A percentile compares a stretch with the other conserved stretches of the same genome.
These are phyloP conservation scores for Kryphioiulus occultus DNA, from an alignment of 2,888 invertebrate species.

Conservation along the genomic window DNA sequence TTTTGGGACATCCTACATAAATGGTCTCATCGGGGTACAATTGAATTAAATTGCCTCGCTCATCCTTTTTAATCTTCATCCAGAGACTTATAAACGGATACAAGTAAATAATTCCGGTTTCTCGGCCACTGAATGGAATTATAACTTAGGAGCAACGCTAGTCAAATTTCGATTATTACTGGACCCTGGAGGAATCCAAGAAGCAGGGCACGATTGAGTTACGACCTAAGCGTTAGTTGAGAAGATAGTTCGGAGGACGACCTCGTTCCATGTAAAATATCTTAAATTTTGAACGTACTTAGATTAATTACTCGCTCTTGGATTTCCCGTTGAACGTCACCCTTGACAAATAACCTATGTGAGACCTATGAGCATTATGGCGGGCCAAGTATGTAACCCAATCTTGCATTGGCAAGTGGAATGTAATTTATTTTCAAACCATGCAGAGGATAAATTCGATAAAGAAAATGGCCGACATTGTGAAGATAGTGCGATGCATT, in stretches of 20 bases:
- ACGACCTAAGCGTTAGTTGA: neutral
- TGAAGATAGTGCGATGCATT: neutral
- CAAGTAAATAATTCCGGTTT: neutral
- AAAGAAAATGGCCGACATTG: neutral
- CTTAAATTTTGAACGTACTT: neutral
- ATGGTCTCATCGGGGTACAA: neutral
- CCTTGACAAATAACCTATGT: neutral
- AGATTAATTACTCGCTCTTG: neutral
- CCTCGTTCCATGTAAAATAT: neutral
- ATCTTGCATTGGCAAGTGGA: conserved; percentile 18
- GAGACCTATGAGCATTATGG: neutral
- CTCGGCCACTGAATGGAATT: conserved; percentile 2
- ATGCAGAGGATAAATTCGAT: conserved; percentile 16
- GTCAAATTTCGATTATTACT: neutral
- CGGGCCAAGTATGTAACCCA: neutral
- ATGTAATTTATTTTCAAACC: conserved; percentile 4
- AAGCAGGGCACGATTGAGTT: neutral
- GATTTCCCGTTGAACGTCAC: neutral
- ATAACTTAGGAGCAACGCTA: neutral
- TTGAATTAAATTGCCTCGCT: neutral
- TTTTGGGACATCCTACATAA: neutral
- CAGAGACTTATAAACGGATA: neutral
- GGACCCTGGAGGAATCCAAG: neutral
- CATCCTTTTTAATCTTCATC: conserved; percentile 12
- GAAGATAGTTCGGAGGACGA: neutral